These are phyloP conservation scores for Heteronetta atricapilla DNA, from an alignment of 2,113 vertebrate species.

Conservation along the genomic window DNA sequence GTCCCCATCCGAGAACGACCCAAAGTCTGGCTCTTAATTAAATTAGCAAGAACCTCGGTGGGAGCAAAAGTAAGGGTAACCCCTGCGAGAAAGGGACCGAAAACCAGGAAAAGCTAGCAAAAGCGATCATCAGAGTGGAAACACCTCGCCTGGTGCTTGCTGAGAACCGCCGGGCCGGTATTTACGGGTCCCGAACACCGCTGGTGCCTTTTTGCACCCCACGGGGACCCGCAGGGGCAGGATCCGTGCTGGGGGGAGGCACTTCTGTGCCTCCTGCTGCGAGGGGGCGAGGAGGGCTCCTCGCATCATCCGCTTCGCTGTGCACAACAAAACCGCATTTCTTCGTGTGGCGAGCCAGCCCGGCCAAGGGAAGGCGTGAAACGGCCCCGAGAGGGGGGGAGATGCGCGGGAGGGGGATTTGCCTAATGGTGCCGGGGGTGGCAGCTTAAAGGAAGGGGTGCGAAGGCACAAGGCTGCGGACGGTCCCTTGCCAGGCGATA, in stretches of 20 bases:
- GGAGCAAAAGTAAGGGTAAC: neutral
- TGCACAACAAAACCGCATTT: neutral
- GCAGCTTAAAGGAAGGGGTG: constrained; percentile 12
- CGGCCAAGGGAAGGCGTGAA: neutral
- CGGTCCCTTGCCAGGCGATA: neutral
- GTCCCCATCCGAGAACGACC: accelerated
- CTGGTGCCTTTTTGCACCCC: neutral
- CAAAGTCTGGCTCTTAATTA: neutral
- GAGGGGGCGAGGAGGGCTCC: neutral
- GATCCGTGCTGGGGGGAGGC: neutral
- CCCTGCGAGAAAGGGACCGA: neutral
- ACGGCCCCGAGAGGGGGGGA: neutral
- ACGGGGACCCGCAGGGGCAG: neutral
- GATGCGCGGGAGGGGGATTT: neutral
- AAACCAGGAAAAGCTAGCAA: neutral
- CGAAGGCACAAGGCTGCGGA: neutral
- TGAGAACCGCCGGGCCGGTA: neutral
- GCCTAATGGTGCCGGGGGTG: neutral
- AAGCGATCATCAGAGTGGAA: constrained; percentile 1
- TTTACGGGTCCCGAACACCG: constrained; percentile 9
- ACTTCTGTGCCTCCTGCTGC: constrained; percentile 28
- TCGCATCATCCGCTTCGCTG: neutral
- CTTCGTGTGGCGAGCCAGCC: neutral
- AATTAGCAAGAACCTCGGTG: constrained; percentile 4
- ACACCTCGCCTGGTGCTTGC: neutral